Evolutionary conservation across 2,797 vertebrate genomes (phyloP).

Genomic region (Limnodromus scolopaceus): DNA sequence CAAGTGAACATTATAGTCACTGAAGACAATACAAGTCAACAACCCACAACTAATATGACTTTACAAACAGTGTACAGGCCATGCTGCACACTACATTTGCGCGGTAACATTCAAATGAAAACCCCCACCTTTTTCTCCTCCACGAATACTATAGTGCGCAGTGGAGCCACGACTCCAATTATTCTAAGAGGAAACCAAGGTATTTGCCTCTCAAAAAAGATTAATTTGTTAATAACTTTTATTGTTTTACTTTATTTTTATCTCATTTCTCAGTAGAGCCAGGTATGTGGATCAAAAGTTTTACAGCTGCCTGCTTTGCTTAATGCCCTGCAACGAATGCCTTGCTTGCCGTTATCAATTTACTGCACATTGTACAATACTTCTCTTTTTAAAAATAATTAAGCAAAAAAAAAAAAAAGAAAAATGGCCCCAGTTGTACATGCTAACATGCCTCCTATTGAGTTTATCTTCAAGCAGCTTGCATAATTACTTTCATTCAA

Average conservation of each 20-base stretch:
- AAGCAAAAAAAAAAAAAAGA: neutral
- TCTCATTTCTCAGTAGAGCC: neutral
- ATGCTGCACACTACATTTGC: neutral
- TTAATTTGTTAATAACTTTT: neutral
- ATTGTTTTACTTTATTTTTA: neutral
- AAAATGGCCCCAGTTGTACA: neutral
- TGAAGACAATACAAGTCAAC: neutral
- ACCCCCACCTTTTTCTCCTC: neutral
- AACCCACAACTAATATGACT: neutral
- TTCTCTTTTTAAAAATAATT: slow-evolving; percentile 22
- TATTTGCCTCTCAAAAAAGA: neutral
- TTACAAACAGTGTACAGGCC: neutral
- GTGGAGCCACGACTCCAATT: neutral
- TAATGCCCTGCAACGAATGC: neutral
- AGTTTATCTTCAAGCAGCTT: slow-evolving; percentile 31
- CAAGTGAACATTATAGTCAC: neutral
- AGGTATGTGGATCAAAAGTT: neutral
- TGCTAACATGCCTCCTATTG: neutral
- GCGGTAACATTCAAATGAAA: neutral
- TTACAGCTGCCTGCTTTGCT: neutral
- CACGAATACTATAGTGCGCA: neutral
- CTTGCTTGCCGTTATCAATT: slow-evolving; percentile 23
- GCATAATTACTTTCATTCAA: slow-evolving; percentile 11
- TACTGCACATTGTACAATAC: neutral
- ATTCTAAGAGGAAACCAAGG: neutral